These are phyloP conservation scores for Patella ulyssiponensis DNA, from an alignment of 2,888 invertebrate species.

Conservation along the genomic window DNA sequence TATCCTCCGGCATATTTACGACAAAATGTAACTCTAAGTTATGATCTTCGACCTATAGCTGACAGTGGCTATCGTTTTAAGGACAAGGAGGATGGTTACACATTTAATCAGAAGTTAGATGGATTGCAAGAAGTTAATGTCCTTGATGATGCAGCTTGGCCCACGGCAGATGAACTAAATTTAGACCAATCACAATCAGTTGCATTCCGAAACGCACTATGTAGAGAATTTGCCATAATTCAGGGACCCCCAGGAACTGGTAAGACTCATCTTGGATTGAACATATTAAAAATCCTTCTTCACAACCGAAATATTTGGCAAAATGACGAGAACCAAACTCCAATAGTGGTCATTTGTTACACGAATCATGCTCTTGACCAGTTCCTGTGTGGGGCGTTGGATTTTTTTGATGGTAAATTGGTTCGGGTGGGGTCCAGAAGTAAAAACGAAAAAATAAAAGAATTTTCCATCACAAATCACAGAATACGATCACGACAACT, in stretches of 20 bases:
- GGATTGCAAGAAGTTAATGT: slow-evolving; percentile 19
- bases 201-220: slow-evolving; percentile 63
- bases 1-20: slow-evolving; percentile 49
- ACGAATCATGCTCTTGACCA: slow-evolving; percentile 72
- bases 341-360: slow-evolving; percentile 70
- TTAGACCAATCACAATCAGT: slow-evolving; percentile 64
- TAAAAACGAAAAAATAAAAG: slow-evolving; percentile 45
- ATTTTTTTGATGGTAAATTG: slow-evolving; percentile 53
- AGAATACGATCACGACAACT: slow-evolving; percentile 20
- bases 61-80: slow-evolving; percentile 41
- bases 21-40: slow-evolving; percentile 15
- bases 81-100: slow-evolving; percentile 26
- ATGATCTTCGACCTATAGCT: slow-evolving; percentile 49
- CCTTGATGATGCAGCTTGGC: slow-evolving; percentile 46
- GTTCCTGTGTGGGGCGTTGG: slow-evolving; percentile 67
- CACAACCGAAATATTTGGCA: slow-evolving; percentile 75
- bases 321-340: slow-evolving; percentile 29
- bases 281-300: slow-evolving; percentile 79
- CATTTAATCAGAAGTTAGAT: slow-evolving; percentile 20
- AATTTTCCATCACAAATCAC: slow-evolving; percentile 37
- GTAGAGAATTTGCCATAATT: slow-evolving; percentile 65
- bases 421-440: slow-evolving; percentile 64
- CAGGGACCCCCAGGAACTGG: slow-evolving; percentile 88
- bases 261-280: slow-evolving; percentile 85
- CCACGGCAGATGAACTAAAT: slow-evolving; percentile 47